Conservation (phyloP, 2,797 vertebrate species). For the Scarus forsteni region DNA sequence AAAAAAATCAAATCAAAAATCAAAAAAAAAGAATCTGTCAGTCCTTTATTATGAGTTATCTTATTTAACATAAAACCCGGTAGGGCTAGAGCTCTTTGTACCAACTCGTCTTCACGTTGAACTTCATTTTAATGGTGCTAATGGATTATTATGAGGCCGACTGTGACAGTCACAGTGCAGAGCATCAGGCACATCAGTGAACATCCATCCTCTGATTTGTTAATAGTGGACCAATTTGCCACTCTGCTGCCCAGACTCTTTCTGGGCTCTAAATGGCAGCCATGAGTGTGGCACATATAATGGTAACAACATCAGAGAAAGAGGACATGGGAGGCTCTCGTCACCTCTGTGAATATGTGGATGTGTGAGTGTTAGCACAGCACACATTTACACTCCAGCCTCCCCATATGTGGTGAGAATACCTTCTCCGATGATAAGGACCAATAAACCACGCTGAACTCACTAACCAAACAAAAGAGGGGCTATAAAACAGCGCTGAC, state of each 20-base stretch:
- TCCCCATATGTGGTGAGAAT: conserved; percentile 21
- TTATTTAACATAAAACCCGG: conserved; percentile 3
- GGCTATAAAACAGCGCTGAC: conserved; percentile 13
- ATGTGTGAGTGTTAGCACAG: conserved; percentile 24
- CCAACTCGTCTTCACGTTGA: conserved; percentile 9
- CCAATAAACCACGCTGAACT: conserved; percentile 40
- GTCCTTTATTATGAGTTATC: conserved; percentile 12
- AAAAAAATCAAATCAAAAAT: no score
- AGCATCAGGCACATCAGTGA: conserved; percentile 60
- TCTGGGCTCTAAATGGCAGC: conserved; percentile 67
- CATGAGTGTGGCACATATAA: conserved; percentile 73
- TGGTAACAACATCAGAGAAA: conserved; percentile 73
- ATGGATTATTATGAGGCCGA: conserved; percentile 54
- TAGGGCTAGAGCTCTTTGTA: conserved; percentile 16
- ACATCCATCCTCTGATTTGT: conserved; percentile 70
- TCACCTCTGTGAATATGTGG: conserved; percentile 54
- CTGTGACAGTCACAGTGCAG: conserved; percentile 37
- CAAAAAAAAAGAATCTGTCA: background rate
- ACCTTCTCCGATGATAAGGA: conserved; percentile 25
- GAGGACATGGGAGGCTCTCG: conserved; percentile 64
- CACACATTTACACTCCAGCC: conserved; percentile 2
- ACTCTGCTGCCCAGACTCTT: conserved; percentile 59
- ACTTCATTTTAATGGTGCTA: conserved; percentile 49
- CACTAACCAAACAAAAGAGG: conserved; percentile 9
- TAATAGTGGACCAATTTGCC: conserved; percentile 78